Base-by-base conservation (phyloP, 2,888 invertebrate species). In the Sarcophaga carnaria region DNA sequence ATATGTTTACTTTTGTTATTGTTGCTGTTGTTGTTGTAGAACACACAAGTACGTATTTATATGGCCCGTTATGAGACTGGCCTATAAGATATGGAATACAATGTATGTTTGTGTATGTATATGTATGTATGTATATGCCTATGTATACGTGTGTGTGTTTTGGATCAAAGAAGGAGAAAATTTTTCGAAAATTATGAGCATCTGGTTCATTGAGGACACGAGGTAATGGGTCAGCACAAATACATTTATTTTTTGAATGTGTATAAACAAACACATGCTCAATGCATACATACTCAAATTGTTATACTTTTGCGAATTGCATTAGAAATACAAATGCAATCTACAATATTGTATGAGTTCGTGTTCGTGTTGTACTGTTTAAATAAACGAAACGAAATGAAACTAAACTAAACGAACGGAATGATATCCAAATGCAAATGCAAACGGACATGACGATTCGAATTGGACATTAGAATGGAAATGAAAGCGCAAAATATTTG, bases 121-220 rank as follows among this genome's bases (percentile, higher is more conserved):
- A 37, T 10, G 37, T 37, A n/a, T 54, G 0, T 2, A 2, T 37
- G 8, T 37, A 2, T 37, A 37, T 10, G 37, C 10, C 0, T 37
- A 37, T 10, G 37, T 37, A 2, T 37, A 10, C 0, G 37, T 37
- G 2, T 37, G 37, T 37, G 37, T 37, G 8, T 2, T 10, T 10
- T 54, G 12, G 54, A 54, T 54, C 27, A 25, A 22, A 62, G 22
- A 37, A 22, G 72, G 17, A 64, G 49, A 11, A 66, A 62, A 75
- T 81, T 87, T 75, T 78, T 62, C 49, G 45, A 70, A 84, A 87
- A 84, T 87, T 84, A 83, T 87, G 87, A 87, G 78, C 87, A 87
- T 87, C 81, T 87, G 87, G 70, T 87, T 83, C 75, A 80, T 76
- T 79, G 75, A 66, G 84, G 75, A 76, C 70, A 84, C 27, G 80